Base-by-base conservation (phyloP, 2,113 vertebrate species). In the Saccopteryx bilineata region DNA sequence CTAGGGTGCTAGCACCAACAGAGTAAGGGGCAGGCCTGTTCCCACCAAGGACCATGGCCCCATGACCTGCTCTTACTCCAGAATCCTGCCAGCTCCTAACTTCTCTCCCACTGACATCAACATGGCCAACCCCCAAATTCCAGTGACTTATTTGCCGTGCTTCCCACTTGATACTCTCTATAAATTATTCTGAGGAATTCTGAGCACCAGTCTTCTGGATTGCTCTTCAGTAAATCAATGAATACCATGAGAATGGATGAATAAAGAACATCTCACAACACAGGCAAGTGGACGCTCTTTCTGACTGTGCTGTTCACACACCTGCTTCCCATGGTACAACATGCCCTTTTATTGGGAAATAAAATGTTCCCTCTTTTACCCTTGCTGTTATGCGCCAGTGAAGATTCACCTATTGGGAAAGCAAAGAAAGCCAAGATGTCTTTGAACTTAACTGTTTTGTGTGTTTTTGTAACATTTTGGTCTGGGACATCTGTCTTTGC, bases 401-500 rank as follows among this genome's bases (percentile, higher is more conserved):
- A 90, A 56, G 81, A 85, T 15, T 90, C 96, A 88, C 88, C 63
- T 74, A 48, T 17, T 60, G 33, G 86, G 86, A 56, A 48, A 90
- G 52, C 78, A 63, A 82, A 1, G 48, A 54, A 75, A 80, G 48
- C 87, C 78, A 75, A 56, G 72, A 83, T 33, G 85, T 39, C 97
- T 97, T 95, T 94, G 93, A 96, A 96, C 78, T 89, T 65, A 46
- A 76, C 75, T 23, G 48, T 79, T 81, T 65, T 71, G 28, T 56
- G 84, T 90, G 81, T 88, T 90, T 88, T 92, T 78, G 58, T 87
- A 89, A 93, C 91, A 91, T 97, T 89, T 75, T 58, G 82, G 61
- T 78, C 61, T n/a, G 66, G 72, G 94, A 91, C 97, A 95, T 96
- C 97, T 98, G 97, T 93, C 80, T 97, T 85, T 65, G 86, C 61